These are phyloP conservation scores for Halocynthia aurantium DNA, from an alignment of 23 tunicate genomes.

Conservation along the genomic window DNA sequence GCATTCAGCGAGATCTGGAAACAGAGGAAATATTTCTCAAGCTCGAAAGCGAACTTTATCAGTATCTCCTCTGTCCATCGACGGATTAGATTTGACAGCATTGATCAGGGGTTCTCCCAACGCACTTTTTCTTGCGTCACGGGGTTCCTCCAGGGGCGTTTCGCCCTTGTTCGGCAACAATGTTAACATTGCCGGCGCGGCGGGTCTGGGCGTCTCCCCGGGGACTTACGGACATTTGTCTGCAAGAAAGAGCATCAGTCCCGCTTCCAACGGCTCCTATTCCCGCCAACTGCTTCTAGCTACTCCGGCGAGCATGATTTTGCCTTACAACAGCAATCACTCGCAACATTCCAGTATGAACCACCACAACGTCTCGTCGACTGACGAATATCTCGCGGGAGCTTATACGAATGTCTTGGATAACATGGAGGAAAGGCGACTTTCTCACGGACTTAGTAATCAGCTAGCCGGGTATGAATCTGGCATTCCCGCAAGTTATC, in stretches of 20 bases:
- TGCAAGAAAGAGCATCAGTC: conserved; percentile 49
- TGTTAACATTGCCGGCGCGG: neutral
- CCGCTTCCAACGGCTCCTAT: conserved; percentile 34
- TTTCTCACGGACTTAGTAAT: neutral
- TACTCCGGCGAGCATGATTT: conserved; percentile 54
- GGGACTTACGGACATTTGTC: conserved; percentile 67
- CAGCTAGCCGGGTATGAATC: neutral
- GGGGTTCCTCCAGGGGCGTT: conserved; percentile 27
- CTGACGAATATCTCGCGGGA: conserved; percentile 10
- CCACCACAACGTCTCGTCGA: neutral
- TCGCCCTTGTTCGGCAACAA: conserved; percentile 34
- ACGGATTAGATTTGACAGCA: conserved; percentile 62
- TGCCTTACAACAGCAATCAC: conserved; percentile 16
- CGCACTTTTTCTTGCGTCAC: conserved; percentile 32
- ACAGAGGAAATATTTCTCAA: conserved; percentile 25
- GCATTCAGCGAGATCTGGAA: conserved; percentile 56
- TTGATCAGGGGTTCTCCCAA: conserved; percentile 76
- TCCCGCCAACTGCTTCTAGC: conserved; percentile 65
- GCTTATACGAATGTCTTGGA: conserved; percentile 13
- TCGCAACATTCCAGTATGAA: conserved; percentile 2
- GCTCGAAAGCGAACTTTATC: conserved; percentile 72
- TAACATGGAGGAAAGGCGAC: neutral
- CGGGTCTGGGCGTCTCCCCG: neutral
- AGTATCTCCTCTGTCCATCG: conserved; percentile 81
- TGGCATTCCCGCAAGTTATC: neutral